Evolutionary conservation across 2,888 invertebrate genomes (phyloP), one percentile per base, ranked within the genome.

Genomic region (Priocnemis perturbator): DNA sequence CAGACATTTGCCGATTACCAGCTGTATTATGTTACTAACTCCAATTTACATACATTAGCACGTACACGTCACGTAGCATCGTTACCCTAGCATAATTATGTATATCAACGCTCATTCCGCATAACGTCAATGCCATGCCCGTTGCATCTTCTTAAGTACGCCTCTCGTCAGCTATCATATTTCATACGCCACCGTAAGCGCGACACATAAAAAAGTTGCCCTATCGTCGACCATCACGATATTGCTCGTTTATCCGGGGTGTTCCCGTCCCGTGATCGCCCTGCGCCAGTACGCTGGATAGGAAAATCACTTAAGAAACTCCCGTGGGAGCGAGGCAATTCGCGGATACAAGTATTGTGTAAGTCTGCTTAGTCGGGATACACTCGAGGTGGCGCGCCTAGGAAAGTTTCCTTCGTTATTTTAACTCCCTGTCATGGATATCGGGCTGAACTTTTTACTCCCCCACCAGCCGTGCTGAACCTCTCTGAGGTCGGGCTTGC

Each of bases 231-330:
- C 1, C 7, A 37, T 37, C 37, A 9, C 37, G 26, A 55, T 55
- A 55, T 55, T 26, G 23, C 23, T 23, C 50, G 17, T 20, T 50
- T 3, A 50, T 20, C 5, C 17, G 50, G 14, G 20, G 19, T 20
- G 20, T 20, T 50, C 50, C 14, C 11, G 11, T 37, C 11, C 37
- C 37, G 26, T 37, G 37, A 37, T 37, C 4, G 37, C 7, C 11
- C 7, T 11, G 37, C 11, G 37, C 37, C 37, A 37, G 11, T 9
- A 11, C 37, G 37, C 1, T 4, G 17, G 50, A 47, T 4, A 19
- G 19, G 50, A 59, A 30, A 64, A 55, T 59, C 58, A 53, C 47
- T 67, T 53, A 47, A 64, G 59, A 58, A 55, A 64, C 50, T 67
- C n/a, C 37, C 23, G 19, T 9, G 14, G 17, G 50, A 50, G 19